phyloP scores from a whole-genome alignment of 2,888 invertebrate genomes.

The Hyppa rectilinea region DNA sequence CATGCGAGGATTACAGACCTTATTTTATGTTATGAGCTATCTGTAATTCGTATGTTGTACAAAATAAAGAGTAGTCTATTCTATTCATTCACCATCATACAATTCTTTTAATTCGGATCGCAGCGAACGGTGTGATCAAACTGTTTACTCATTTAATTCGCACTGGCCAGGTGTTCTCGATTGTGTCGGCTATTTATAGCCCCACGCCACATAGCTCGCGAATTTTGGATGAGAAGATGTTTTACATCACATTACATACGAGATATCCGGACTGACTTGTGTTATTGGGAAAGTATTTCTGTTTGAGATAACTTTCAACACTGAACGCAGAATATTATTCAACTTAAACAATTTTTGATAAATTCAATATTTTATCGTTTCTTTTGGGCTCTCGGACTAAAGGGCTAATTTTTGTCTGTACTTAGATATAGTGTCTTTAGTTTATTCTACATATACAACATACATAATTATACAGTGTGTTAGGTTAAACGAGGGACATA shows the following conservation, averaged over 20 bases:
- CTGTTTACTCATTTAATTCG: constrained; percentile 58
- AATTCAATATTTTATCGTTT: not conserved
- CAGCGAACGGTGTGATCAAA: constrained; percentile 40
- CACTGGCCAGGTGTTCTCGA: constrained; percentile 61
- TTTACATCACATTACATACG: constrained; percentile 13
- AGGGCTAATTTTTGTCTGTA: not conserved
- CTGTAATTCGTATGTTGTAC: too few species aligned
- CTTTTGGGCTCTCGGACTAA: not conserved
- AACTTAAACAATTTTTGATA: not conserved
- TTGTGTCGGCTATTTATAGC: constrained; percentile 50
- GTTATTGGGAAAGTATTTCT: not conserved
- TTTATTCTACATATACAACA: not conserved
- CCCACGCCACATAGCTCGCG: constrained; percentile 49
- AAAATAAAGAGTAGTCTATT: too few species aligned
- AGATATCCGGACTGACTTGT: not conserved
- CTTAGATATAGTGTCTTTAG: not conserved
- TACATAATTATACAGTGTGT: too few species aligned
- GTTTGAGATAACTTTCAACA: not conserved
- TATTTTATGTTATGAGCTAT: too few species aligned
- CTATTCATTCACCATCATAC: not conserved
- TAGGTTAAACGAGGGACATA: too few species aligned
- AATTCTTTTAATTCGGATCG: constrained; percentile 30
- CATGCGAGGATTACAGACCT: too few species aligned
- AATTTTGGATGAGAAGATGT: constrained; percentile 43
- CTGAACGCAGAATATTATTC: not conserved